Percentiles rank a stretch among this genome's conserved stretches.
Conservation (phyloP, 1,140 invertebrate species). For the Apis laboriosa region DNA sequence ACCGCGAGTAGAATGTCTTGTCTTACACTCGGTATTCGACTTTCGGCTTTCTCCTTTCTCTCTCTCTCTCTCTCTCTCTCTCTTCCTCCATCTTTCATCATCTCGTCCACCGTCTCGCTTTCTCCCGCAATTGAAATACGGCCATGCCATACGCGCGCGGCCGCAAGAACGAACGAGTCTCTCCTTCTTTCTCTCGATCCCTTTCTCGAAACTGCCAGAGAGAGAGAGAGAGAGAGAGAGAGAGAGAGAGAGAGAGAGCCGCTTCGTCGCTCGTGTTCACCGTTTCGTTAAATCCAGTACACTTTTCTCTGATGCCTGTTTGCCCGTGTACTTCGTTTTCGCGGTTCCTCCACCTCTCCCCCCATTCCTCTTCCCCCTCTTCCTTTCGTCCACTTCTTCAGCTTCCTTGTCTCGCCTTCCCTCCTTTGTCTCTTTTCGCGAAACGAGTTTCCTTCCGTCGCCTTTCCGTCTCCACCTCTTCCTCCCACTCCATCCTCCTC, state of each 20-base stretch:
- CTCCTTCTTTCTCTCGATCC: conserved; percentile 17
- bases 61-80: not conserved
- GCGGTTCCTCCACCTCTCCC: conserved; percentile 11
- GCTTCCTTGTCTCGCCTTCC: conserved; percentile 27
- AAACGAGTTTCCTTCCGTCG: conserved; percentile 51
- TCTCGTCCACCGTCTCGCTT: conserved; percentile 41
- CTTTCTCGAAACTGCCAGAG: conserved; percentile 4
- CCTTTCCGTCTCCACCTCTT: conserved; percentile 43
- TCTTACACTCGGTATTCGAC: conserved; percentile 66
- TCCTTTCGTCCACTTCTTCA: conserved; percentile 14
- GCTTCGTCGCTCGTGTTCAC: conserved; percentile 54
- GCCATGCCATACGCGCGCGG: conserved; percentile 60
- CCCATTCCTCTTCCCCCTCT: not conserved
- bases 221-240: too few relatives aligned
- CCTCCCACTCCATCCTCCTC: conserved; percentile 10
- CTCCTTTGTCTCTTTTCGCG: conserved; percentile 54
- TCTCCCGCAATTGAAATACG: conserved; percentile 77
- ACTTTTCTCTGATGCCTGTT: conserved; percentile 43
- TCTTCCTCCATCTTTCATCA: conserved; percentile 25
- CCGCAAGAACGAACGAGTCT: not conserved
- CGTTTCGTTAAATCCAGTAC: conserved; percentile 58
- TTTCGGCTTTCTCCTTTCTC: conserved; percentile 62
- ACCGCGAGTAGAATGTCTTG: conserved; percentile 52
- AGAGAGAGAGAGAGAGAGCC: not conserved
- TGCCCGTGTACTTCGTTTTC: conserved; percentile 38